A percentile compares a stretch with the other conserved stretches of the same genome.
Evolutionary conservation across 2,113 vertebrate genomes (phyloP).

Genomic region (Phrynosoma blainvillii): DNA sequence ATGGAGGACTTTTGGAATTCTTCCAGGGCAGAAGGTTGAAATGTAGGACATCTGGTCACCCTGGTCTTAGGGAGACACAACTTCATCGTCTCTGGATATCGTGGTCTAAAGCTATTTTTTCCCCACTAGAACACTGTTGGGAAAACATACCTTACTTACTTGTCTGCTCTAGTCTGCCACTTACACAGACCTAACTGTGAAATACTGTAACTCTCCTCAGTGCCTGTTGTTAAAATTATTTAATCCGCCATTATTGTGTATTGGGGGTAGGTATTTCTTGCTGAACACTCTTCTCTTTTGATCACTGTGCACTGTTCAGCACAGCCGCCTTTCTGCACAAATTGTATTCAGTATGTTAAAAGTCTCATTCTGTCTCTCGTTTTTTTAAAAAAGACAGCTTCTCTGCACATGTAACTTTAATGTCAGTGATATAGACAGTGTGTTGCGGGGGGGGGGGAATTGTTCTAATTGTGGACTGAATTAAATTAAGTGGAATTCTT

Average conservation of each 20-base stretch:
- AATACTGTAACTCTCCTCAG: slow-evolving; percentile 54
- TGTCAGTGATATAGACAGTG: slow-evolving; percentile 43
- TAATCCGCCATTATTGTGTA: slow-evolving; percentile 55
- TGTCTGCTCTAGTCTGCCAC: slow-evolving; percentile 19
- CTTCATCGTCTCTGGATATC: slow-evolving; percentile 1
- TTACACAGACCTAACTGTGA: slow-evolving; percentile 51
- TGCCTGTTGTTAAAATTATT: slow-evolving; percentile 59
- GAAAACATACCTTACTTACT: not conserved
- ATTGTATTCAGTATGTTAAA: slow-evolving; percentile 41
- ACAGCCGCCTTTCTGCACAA: slow-evolving; percentile 48
- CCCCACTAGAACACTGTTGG: not conserved
- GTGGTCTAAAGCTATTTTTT: not conserved
- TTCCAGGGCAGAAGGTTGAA: no score
- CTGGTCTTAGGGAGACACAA: not conserved
- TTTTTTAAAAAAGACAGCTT: slow-evolving; percentile 48
- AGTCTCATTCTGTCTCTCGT: not conserved
- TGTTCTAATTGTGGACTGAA: slow-evolving; percentile 45
- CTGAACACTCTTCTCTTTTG: slow-evolving; percentile 26
- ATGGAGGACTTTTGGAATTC: no score
- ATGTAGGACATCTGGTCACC: no score
- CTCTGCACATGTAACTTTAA: slow-evolving; percentile 48
- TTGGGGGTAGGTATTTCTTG: slow-evolving; percentile 21
- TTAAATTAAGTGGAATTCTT: slow-evolving; percentile 51
- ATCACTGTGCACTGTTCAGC: slow-evolving; percentile 51
- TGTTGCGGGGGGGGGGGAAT: not conserved